Evolutionary conservation across 2,888 invertebrate species (phyloP), one percentile per base, ranked within the genome.

Genomic region (Drosophila aldrichi): DNA sequence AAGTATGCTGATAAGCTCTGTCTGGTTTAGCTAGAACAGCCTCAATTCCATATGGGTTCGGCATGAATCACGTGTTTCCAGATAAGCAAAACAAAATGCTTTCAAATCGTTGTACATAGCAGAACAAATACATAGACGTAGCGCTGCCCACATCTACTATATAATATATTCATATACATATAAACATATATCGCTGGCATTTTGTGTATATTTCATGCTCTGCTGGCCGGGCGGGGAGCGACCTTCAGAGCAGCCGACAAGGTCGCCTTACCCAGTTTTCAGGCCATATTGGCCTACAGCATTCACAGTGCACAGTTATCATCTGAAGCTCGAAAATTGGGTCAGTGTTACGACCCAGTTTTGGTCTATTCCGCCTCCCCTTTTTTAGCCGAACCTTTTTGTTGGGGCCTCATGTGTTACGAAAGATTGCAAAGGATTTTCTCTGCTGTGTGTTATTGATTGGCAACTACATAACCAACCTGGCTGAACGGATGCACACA

Each of bases 341-440:
- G 87, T 88, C 88, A 88, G 81, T 90, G 88, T 83, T 90, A 77
- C 83, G 90, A 90, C 88, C 87, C 52, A 88, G 84, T 87, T 88
- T 69, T 14, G 14, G 12, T 34, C 16, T 5, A 52, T 34, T 20
- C 16, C 34, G 16, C 55, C 38, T n/a, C n/a, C 18, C 14, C 5
- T 10, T 3, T 18, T 41, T 20, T 9, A 14, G 14, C 3, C 8
- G 56, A 55, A 32, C 43, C 34, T 34, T 34, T 66, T 41, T 22
- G n/a, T n/a, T n/a, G n/a, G 20, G 43, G 16, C 3, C 20, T 34
- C 12, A 18, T 36, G 59, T 38, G 49, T 60, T 70, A 34, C 38
- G 20, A 69, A 40, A 29, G 29, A 65, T 25, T 34, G 66, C 48
- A 43, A 38, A 68, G 49, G 57, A 57, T 49, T 43, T 8, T 18